Evolutionary conservation across 2,888 invertebrate genomes (phyloP), one percentile per base, ranked within the genome.

Genomic region (Epinotia brunnichana): DNA sequence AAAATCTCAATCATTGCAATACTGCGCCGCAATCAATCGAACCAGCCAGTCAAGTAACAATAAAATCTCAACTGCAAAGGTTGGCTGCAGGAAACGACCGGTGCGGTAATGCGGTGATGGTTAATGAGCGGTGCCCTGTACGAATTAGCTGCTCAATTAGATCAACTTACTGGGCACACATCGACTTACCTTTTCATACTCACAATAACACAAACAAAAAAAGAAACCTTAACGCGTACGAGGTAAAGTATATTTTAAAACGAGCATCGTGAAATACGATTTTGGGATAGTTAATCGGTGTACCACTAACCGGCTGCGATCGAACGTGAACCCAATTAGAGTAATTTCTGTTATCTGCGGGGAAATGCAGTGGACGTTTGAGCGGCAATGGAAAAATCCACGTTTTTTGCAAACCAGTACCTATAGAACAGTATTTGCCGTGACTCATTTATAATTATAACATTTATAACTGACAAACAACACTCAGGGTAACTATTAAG

Each of bases 141-240:
- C 82, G 87, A 90, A 91, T 93, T 92, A 91, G 90, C 85, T 84
- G 91, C 86, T 90, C 93, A 92, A 92, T 93, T 92, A 92, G 90
- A 91, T 88, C 90, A 90, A 90, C 90, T 91, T 91, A 91, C 91
- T 87, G 84, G 85, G 88, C 88, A 70, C 69, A 69, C 56, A 62
- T 62, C 56, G 69, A 68, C 67, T 66, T 48, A 48, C 48, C 62
- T 62, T 66, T 56, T 56, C 54, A 56, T 56, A 66, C 64, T 54
- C 54, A 66, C 64, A 17, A n/a, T 24, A 62, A 13, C 17, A 17
- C 17, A n/a, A 19, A 19, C 3, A 39, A 29, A 19, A 17, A 64
- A 54, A 15, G 13, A 24, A 56, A 66, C 66, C 53, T 21, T 56
- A 66, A 3, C 41, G 11, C 35, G 11, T 10, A 24, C 19, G 21